Evolutionary conservation across 30 jellyfish, hydroid and myxozoan genomes (phyloP).

Genomic region (Catostylus mosaicus): DNA sequence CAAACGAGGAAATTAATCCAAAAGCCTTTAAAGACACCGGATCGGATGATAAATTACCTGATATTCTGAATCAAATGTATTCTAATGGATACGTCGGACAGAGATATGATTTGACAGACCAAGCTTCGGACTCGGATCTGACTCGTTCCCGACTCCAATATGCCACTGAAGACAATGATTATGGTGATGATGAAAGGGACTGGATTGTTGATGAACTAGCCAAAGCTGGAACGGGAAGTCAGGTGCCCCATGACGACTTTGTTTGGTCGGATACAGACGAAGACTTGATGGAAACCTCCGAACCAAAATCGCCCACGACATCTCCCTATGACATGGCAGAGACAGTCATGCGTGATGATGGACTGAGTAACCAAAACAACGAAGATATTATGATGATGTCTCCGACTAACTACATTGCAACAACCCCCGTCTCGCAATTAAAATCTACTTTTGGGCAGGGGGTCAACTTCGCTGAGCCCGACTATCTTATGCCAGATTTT

Average conservation of each 20-base stretch:
- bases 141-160: background rate
- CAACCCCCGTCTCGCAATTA: background rate
- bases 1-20: background rate
- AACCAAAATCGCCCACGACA: background rate
- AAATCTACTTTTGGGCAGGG: background rate
- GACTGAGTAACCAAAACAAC: conserved; percentile 25
- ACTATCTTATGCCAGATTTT: conserved; percentile 33
- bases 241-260: conserved; percentile 39
- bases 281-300: background rate
- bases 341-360: background rate
- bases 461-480: conserved; percentile 9
- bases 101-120: too few relatives aligned
- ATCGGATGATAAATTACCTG: background rate
- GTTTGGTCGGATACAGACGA: conserved; percentile 31
- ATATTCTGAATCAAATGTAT: too few relatives aligned
- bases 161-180: conserved; percentile 30
- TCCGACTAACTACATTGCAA: conserved; percentile 16
- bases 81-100: background rate
- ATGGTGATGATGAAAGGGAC: conserved; percentile 35
- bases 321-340: conserved; percentile 7
- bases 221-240: conserved; percentile 49
- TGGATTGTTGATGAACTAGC: conserved; percentile 37
- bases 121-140: background rate
- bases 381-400: conserved; percentile 48
- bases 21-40: background rate